Evolutionary conservation across 1,140 invertebrate species (phyloP), one percentile per base, ranked within the genome.

Genomic region (Meteorus sp.): DNA sequence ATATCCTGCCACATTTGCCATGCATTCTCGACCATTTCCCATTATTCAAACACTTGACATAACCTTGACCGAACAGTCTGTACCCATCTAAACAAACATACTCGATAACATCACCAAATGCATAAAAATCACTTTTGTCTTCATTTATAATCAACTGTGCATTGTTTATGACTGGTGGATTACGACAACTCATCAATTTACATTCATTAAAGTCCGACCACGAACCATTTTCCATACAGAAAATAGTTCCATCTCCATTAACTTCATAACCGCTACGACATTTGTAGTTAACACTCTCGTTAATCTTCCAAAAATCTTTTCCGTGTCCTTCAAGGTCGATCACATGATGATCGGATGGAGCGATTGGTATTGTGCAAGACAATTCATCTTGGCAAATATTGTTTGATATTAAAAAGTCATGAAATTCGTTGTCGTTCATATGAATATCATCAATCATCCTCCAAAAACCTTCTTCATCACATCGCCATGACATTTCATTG

Each of bases 1-100:
- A 82, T 27, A 83, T 69, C 67, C 83, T 77, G 19, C 76, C 66
- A 67, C 86, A 88, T 69, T 72, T 75, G 53, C 84, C 85, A 25
- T 64, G 64, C 11, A 84, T 77, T 59, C 67, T 64, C 2, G 81
- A 81, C 86, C 86, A 88, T 19, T 73, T 79, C 17, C 80, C 78
- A 59, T 74, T 79, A 3, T 76, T 59, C 8, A 78, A 66, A 72
- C 86, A 88, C 7, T 70, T 70, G 2, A 79, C 63, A 31, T 64
- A 68, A 47, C 80, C 62, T 63, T 84, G 80, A 0, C 84, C 85
- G 41, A 76, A 73, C 35, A 80, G 67, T 60, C 67, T 68, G 59
- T 81, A 83, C 0, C 84, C 83, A 8, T 75, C 66, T 9, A 71
- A 54, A 63, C 84, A 85, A 35, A 73, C 60, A 61, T 82, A 84